These are phyloP conservation scores for Tadarida brasiliensis DNA, from an alignment of 2,797 vertebrate species.

Conservation along the genomic window DNA sequence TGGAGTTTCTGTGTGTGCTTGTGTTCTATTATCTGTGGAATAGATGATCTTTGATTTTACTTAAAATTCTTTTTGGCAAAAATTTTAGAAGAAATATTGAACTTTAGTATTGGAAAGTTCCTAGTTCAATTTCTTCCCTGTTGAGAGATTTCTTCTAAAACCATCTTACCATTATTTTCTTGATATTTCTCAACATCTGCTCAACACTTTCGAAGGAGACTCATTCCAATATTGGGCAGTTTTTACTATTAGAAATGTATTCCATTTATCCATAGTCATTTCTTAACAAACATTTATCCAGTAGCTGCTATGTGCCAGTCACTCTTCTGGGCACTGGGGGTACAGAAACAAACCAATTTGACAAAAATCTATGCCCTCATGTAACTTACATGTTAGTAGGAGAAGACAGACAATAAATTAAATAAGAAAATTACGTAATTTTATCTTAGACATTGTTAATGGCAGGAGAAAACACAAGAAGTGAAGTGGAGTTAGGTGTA, in stretches of 20 bases:
- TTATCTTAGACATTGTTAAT: not conserved
- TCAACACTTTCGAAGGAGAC: not conserved
- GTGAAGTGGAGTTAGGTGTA: not conserved
- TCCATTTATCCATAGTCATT: not conserved
- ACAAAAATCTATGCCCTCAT: not conserved
- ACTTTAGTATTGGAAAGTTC: not conserved
- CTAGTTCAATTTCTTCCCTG: not conserved
- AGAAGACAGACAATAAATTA: not conserved
- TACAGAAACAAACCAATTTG: not conserved
- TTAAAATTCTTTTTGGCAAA: constrained; percentile 24
- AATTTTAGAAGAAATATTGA: constrained; percentile 7
- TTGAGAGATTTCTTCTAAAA: constrained; percentile 26
- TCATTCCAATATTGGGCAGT: not conserved
- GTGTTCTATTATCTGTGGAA: not conserved
- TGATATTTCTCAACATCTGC: not conserved
- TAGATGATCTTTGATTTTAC: not conserved
- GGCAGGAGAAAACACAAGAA: not conserved
- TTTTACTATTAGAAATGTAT: constrained; percentile 7
- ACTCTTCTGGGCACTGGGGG: not conserved
- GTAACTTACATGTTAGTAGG: not conserved
- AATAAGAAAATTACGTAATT: not conserved
- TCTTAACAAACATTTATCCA: not conserved
- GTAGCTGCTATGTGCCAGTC: not conserved
- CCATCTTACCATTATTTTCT: not conserved
- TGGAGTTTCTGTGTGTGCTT: not conserved